Conservation (phyloP, 2,888 invertebrate species). For the Xylota segnis region DNA sequence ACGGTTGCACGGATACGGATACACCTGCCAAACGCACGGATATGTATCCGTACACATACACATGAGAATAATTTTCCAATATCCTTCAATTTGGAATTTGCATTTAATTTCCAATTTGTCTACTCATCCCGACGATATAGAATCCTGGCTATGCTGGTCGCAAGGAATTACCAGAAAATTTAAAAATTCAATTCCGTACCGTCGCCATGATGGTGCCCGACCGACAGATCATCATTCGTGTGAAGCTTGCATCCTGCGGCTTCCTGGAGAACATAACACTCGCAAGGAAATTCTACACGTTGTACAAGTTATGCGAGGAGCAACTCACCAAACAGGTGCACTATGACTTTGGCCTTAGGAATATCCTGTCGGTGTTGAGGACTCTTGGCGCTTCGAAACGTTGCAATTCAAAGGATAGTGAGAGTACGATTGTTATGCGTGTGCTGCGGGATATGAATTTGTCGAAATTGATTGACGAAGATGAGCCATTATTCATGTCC, state of each 20-base stretch:
- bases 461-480: slow-evolving; percentile 98
- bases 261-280: slow-evolving; percentile 97
- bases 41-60: not conserved
- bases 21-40: slow-evolving; percentile 15
- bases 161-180: slow-evolving; percentile 97
- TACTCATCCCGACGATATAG: slow-evolving; percentile 84
- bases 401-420: slow-evolving; percentile 95
- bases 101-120: slow-evolving; percentile 37
- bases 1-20: slow-evolving; percentile 1
- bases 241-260: slow-evolving; percentile 97
- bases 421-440: slow-evolving; percentile 98
- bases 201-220: slow-evolving; percentile 99
- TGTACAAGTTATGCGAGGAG: slow-evolving; percentile 98
- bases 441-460: slow-evolving; percentile 99
- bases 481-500: slow-evolving; percentile 98
- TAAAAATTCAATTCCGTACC: slow-evolving; percentile 98
- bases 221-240: slow-evolving; percentile 97
- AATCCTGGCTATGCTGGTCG: slow-evolving; percentile 99
- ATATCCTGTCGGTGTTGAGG: slow-evolving; percentile 96
- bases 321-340: slow-evolving; percentile 99
- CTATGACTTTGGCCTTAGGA: slow-evolving; percentile 98
- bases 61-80: slow-evolving; percentile 20
- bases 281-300: slow-evolving; percentile 97
- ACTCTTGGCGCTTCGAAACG: slow-evolving; percentile 97
- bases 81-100: slow-evolving; percentile 20